Base-by-base conservation (phyloP, 2,113 vertebrate genomes). In the Hemicordylus capensis region DNA sequence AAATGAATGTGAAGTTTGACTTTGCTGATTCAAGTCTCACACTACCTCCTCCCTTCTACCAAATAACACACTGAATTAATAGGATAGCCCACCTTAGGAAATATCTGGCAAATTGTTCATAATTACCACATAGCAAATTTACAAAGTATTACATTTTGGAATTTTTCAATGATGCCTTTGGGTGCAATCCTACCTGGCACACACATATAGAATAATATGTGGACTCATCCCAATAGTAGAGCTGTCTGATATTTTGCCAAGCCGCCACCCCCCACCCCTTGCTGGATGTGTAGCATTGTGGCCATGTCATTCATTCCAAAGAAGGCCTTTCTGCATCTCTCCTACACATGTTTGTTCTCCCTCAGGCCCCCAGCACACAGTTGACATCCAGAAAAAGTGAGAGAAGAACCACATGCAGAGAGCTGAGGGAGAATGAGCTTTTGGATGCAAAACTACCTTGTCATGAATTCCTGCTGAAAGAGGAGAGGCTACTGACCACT, bases 1-100 rank as follows among this genome's bases (percentile, higher is more conserved):
- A 72, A 85, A 78, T 70, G 54, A 69, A 85, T 59, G 42, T 59
- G 75, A 85, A 59, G 39, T 69, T 75, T 70, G 75, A 85, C 66
- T 78, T 85, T 46, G 51, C 64, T 46, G 76, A 78, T 72, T 12
- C 64, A 59, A 72, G 67, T 72, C 54, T 44, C 48, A 74, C 12
- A 15, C 28, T 78, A 42, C 14, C 54, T 39, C 39, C 7, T 70
- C 58, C 56, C 20, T 70, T 69, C 58, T 4, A 10, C 26, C 31
- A 67, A 67, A 44, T 4, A 76, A 56, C 6, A 76, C 6, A 37
- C 19, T 11, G 48, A 28, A 58, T 81, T 81, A 81, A 54, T 37
- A 56, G 37, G 34, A 39, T 58, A 56, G 1, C 11, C 5, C 63
- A 17, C 39, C 24, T 69, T 54, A 37, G 34, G 7, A 81, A 56